Evolutionary conservation across 2,888 invertebrate genomes (phyloP).

Genomic region (Drosophila antonietae): DNA sequence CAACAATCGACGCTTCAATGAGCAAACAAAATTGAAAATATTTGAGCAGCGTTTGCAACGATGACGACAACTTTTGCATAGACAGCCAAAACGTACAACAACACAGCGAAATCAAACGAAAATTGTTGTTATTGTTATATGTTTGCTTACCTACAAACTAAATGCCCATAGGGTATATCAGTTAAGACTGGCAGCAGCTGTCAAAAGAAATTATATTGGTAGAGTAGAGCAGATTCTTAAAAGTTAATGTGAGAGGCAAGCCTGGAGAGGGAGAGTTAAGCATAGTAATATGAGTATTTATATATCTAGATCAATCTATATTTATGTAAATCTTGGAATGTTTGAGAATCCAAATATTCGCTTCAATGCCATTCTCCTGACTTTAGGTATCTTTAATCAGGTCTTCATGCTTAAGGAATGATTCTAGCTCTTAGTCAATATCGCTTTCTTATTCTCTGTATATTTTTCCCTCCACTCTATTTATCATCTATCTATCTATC

Average conservation of each 20-base stretch:
- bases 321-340: too few species aligned
- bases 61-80: conserved; percentile 61
- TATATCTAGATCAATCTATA: background rate
- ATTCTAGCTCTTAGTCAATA: too few species aligned
- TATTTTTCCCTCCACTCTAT: too few species aligned
- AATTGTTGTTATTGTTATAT: conserved; percentile 24
- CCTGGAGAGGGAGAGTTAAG: background rate
- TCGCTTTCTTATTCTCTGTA: too few species aligned
- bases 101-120: conserved; percentile 32
- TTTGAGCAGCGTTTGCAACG: conserved; percentile 51
- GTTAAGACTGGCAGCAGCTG: background rate
- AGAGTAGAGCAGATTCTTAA: background rate
- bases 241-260: background rate
- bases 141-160: background rate
- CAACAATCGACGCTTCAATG: conserved; percentile 39
- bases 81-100: conserved; percentile 50
- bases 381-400: background rate
- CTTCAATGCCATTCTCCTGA: background rate
- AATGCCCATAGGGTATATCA: conserved; percentile 18
- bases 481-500: too few species aligned
- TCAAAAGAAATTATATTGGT: background rate
- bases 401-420: too few species aligned
- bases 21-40: conserved; percentile 62
- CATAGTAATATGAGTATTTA: background rate
- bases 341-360: too few species aligned